Evolutionary conservation across 1,140 invertebrate species (phyloP), one percentile per base, ranked within the genome.

Genomic region (Lutraria rhynchaena): DNA sequence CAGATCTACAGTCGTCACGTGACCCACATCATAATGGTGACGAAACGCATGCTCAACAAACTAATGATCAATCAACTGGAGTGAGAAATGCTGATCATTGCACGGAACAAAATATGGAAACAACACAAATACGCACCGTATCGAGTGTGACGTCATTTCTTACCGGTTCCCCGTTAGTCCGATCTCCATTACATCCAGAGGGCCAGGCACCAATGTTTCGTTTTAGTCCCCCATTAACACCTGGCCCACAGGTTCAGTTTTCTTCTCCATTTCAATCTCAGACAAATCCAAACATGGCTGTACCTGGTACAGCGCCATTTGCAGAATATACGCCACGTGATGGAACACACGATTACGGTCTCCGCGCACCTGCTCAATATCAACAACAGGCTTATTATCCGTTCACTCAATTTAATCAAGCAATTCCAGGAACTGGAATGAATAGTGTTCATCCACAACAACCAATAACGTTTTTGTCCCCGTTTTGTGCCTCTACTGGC

Each of bases 401-500:
- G 24, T 84, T 49, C 69, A 91, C 46, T 90, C 87, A 76, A 82
- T 91, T 76, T 92, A 77, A 93, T 92, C 83, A 92, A 91, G 44
- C 75, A 53, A 83, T 87, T 51, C 78, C 60, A 69, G 73, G 55
- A 46, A 76, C 51, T 44, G 63, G 55, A 60, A 88, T 91, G 76
- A 93, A 93, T 70, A 92, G 87, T 7, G 89, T 71, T 51, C 24
- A 61, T 55, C 29, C 37, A 5, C 73, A 70, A 84, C 85, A 88
- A 86, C 81, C 74, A 44, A 87, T 90, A 77, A 86, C 85, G 29
- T 86, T 87, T 51, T 83, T 88, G 46, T 86, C 86, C 29, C 88
- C 87, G 27, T 88, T 84, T 80, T 87, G 86, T 78, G 87, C 84
- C 83, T 86, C 88, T 31, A 83, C 87, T 22, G 76, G 81, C 35